Evolutionary conservation across 2,797 vertebrate genomes (phyloP), one percentile per base, ranked within the genome.

Genomic region (Sarcoramphus papa): DNA sequence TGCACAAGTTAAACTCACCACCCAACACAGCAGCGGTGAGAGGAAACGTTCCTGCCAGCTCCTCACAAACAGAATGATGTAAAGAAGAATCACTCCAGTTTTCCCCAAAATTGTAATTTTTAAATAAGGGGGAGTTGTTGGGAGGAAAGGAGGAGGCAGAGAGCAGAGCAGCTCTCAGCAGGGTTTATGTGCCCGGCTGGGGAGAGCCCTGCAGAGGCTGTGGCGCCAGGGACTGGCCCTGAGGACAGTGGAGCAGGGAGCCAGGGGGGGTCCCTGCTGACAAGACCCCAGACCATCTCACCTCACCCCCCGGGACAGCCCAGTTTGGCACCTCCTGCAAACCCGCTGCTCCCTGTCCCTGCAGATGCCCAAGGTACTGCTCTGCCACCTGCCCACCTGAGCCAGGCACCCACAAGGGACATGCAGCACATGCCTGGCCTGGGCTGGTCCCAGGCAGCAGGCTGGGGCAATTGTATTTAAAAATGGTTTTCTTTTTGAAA

Each of bases 171-270:
- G 45, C 69, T 50, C 62, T 31, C 40, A 37, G 63, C 22, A 21
- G 47, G 40, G 12, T 41, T 53, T 35, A 21, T 9, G 14, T 68
- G 53, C 60, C 59, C 2, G 4, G 31, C 8, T 1, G 0, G 45
- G 51, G 19, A 48, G n/a, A 90, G n/a, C 35, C 41, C 45, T 13
- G 53, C n/a, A 77, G 81, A 75, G 45, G n/a, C 30, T 37, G 40
- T 1, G 2, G 24, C 1, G 2, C 27, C 65, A 67, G 48, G 37
- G 21, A 45, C 27, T 0, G 1, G 53, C 8, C 22, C 56, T 4
- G 2, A 41, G 30, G 57, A 41, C 33, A 47, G 37, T 1, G 24
- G 48, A 68, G 54, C 24, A 50, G 62, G 45, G 43, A 78, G 67
- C 25, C 11, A 0, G 31, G 12, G 7, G n/a, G 12, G 13, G 19